phyloP scores from a whole-genome alignment of 2,888 invertebrate genomes.

The Drosophila diplacantha region DNA sequence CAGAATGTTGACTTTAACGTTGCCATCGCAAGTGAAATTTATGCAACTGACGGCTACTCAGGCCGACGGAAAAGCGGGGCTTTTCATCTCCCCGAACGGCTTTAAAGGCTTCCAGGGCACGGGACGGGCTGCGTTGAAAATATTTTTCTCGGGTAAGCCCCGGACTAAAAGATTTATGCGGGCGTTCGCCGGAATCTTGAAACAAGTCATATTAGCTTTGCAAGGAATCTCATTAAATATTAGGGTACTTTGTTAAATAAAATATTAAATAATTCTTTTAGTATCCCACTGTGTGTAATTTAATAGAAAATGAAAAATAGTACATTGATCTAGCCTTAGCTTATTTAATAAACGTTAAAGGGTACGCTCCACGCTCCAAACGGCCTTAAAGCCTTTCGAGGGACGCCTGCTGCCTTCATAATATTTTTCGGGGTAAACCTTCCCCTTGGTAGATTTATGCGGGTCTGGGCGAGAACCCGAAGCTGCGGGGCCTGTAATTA shows the following conservation, averaged over 20 bases:
- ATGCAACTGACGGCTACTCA: slow-evolving; percentile 65
- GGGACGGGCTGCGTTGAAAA: slow-evolving; percentile 26
- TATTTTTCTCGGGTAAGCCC: slow-evolving; percentile 29
- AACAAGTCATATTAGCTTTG: slow-evolving; percentile 7
- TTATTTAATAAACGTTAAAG: neutral
- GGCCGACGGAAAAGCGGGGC: slow-evolving; percentile 14
- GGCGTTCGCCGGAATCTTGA: slow-evolving; percentile 39
- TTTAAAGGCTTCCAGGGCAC: slow-evolving; percentile 30
- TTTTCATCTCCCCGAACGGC: slow-evolving; percentile 48
- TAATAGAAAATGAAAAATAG: neutral
- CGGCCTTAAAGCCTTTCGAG: slow-evolving; percentile 36
- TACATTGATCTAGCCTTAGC: neutral
- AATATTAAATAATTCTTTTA: neutral
- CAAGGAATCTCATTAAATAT: slow-evolving; percentile 5
- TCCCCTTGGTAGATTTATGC: slow-evolving; percentile 56
- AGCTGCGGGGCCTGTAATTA: slow-evolving; percentile 53
- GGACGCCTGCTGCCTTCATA: slow-evolving; percentile 16
- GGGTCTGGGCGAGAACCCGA: slow-evolving; percentile 42
- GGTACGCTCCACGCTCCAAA: slow-evolving; percentile 28
- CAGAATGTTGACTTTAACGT: slow-evolving; percentile 73
- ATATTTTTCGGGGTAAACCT: slow-evolving; percentile 22
- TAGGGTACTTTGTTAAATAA: neutral
- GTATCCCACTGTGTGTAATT: neutral
- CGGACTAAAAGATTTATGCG: slow-evolving; percentile 58
- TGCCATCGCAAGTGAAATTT: slow-evolving; percentile 66